These are phyloP conservation scores for Agonum fuliginosum DNA, from an alignment of 2,888 invertebrate genomes.

Conservation along the genomic window DNA sequence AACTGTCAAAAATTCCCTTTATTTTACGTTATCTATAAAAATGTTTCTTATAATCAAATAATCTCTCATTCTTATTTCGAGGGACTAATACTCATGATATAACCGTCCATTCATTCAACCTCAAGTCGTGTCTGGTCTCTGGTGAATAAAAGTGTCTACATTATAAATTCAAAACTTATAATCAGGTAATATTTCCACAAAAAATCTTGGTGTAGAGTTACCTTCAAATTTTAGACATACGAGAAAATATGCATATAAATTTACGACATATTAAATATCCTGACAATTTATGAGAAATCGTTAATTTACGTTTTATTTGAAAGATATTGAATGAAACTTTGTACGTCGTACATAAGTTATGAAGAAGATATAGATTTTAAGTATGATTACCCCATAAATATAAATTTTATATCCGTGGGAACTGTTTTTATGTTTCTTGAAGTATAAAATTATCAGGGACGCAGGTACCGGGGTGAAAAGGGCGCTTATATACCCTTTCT, in stretches of 20 bases:
- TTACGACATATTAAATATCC: conserved; percentile 16
- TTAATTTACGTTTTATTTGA: conserved; percentile 14
- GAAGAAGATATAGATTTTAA: conserved; percentile 11
- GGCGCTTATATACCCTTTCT: no score
- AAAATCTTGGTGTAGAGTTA: background rate
- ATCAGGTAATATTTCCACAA: conserved; percentile 5
- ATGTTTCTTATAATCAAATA: no score
- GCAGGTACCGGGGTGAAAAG: no score
- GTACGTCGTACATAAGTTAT: background rate
- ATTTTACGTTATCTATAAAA: background rate
- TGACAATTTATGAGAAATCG: conserved; percentile 18
- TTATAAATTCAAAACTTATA: conserved; percentile 11
- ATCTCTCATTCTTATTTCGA: no score
- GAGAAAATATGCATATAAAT: background rate
- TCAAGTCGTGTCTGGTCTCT: no score
- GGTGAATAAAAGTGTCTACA: background rate
- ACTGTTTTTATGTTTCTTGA: background rate
- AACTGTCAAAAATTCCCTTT: background rate
- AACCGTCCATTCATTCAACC: conserved; percentile 4
- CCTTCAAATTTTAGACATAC: conserved; percentile 8
- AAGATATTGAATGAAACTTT: conserved; percentile 11
- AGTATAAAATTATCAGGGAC: no score
- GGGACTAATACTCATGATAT: no score
- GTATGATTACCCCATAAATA: conserved; percentile 26
- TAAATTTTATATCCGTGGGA: conserved; percentile 24